These are phyloP conservation scores for Sesamia nonagrioides DNA, from an alignment of 1,140 invertebrate species.

Conservation along the genomic window DNA sequence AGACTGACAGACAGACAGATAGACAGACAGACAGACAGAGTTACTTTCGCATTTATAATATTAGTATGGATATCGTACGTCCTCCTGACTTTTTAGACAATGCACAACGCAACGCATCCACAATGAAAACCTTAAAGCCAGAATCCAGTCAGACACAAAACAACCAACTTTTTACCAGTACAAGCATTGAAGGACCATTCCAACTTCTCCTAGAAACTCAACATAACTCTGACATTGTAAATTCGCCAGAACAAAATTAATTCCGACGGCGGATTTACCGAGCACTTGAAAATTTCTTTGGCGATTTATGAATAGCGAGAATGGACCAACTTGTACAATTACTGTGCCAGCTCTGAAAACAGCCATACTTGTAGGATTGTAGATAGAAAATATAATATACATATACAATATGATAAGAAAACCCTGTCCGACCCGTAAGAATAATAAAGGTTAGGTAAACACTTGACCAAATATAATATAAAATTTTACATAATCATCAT, in stretches of 20 bases:
- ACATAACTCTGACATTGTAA: conserved; percentile 50
- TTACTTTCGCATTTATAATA: no score
- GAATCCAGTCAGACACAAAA: background rate
- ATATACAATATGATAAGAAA: no score
- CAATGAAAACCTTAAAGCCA: no score
- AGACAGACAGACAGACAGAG: no score
- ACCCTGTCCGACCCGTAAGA: no score
- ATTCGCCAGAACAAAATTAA: conserved; percentile 64
- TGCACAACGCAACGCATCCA: no score
- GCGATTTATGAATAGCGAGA: conserved; percentile 54
- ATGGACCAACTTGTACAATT: conserved; percentile 48
- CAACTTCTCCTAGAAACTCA: conserved; percentile 9
- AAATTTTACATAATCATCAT: no score
- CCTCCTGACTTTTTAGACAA: no score
- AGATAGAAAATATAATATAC: conserved; percentile 9
- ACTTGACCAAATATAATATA: no score
- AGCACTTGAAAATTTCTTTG: conserved; percentile 59
- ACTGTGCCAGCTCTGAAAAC: conserved; percentile 30
- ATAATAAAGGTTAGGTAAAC: no score
- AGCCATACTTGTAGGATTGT: conserved; percentile 6
- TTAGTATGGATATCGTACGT: no score
- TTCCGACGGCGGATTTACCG: conserved; percentile 51
- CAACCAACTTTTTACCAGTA: conserved; percentile 6
- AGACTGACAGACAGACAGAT: no score
- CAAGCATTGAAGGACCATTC: conserved; percentile 10